Evolutionary conservation across 1,140 invertebrate species (phyloP).

Genomic region (Caenorhabditis latens): DNA sequence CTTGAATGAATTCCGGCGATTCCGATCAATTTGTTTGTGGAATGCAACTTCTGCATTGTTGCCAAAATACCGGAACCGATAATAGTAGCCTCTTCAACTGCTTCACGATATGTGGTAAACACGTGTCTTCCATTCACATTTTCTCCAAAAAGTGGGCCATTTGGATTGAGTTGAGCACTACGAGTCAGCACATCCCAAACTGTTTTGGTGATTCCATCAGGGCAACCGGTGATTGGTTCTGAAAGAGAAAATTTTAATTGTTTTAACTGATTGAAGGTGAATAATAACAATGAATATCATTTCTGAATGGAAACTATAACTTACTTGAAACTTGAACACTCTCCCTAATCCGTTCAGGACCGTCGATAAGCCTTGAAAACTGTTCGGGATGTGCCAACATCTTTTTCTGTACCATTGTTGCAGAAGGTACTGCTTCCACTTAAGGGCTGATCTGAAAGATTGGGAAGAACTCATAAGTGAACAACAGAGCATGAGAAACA

Average conservation of each 20-base stretch:
- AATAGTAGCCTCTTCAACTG: conserved; percentile 54
- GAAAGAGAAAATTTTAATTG: too few species aligned
- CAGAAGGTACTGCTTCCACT: neutral
- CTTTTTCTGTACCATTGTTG: conserved; percentile 26
- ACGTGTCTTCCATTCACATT: conserved; percentile 36
- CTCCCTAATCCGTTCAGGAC: conserved; percentile 26
- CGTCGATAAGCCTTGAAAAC: conserved; percentile 31
- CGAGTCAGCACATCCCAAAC: conserved; percentile 64
- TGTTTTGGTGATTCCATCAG: conserved; percentile 63
- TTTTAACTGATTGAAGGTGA: too few species aligned
- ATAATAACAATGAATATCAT: too few species aligned
- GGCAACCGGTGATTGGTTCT: conserved; percentile 61
- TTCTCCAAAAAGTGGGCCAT: conserved; percentile 62
- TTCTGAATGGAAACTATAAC: neutral
- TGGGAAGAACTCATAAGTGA: neutral
- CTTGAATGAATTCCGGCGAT: conserved; percentile 68
- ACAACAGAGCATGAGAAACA: neutral
- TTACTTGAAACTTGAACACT: conserved; percentile 40
- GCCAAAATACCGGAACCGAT: conserved; percentile 65
- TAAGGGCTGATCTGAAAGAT: neutral
- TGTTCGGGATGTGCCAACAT: conserved; percentile 19
- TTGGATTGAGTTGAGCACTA: conserved; percentile 58
- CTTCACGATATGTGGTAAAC: conserved; percentile 54
- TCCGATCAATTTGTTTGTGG: conserved; percentile 62
- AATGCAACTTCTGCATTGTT: conserved; percentile 56